Conservation (phyloP, 2,113 vertebrate genomes). For the Sander lucioperca region DNA sequence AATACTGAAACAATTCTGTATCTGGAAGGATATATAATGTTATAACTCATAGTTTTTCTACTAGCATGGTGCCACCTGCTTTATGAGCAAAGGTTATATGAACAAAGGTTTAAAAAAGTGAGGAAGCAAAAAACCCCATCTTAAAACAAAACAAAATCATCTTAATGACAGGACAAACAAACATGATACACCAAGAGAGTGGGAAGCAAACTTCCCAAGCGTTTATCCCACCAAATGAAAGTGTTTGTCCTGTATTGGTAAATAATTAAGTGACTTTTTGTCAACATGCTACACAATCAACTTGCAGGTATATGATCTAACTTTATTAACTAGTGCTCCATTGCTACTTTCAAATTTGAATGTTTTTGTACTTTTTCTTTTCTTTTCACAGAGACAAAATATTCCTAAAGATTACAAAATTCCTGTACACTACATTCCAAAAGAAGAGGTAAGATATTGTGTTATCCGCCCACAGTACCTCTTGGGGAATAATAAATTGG, state of each 20-base stretch:
- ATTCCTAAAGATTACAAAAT: conserved; percentile 89
- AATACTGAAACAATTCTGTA: background rate
- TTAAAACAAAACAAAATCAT: background rate
- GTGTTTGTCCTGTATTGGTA: background rate
- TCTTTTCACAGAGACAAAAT: conserved; percentile 83
- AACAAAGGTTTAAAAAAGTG: background rate
- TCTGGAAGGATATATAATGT: background rate
- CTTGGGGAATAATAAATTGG: background rate
- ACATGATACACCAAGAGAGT: background rate
- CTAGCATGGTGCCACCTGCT: background rate
- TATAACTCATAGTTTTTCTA: background rate
- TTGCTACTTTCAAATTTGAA: background rate
- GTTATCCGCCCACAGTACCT: background rate
- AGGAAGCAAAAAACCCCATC: background rate
- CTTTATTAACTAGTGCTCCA: no score
- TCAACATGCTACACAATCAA: background rate
- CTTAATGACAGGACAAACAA: no score
- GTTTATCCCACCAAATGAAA: no score
- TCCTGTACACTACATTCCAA: conserved; percentile 81
- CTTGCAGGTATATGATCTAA: background rate
- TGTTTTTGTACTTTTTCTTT: background rate
- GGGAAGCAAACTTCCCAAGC: background rate
- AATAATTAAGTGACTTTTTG: background rate
- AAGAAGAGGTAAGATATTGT: conserved; percentile 80
- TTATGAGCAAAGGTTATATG: background rate